Conservation (phyloP, 2,888 invertebrate genomes). For the Melanostoma scalare region DNA sequence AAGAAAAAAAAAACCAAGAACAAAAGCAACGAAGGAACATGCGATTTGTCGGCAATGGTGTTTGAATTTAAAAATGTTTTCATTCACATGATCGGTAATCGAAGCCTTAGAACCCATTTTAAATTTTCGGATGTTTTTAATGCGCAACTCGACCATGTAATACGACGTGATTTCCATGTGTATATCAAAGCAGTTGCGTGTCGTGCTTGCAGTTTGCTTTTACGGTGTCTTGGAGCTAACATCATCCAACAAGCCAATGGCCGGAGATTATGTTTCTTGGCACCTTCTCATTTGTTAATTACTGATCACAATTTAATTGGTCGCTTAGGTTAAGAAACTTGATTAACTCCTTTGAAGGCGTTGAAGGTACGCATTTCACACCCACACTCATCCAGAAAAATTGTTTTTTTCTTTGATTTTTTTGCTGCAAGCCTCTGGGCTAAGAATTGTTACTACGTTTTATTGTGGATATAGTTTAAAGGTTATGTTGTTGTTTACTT, state of each 20-base stretch:
- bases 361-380: slow-evolving; percentile 22
- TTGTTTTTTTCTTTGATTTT: not conserved
- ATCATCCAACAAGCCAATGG: slow-evolving; percentile 62
- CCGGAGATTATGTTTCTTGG: slow-evolving; percentile 66
- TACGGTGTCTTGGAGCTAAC: slow-evolving; percentile 32
- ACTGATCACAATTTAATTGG: slow-evolving; percentile 52
- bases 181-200: slow-evolving; percentile 45
- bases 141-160: slow-evolving; percentile 60
- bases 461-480: not conserved
- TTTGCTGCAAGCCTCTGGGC: slow-evolving; percentile 8
- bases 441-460: too few relatives aligned
- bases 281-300: slow-evolving; percentile 69
- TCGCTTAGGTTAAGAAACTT: slow-evolving; percentile 35
- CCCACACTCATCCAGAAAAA: slow-evolving; percentile 1
- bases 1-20: too few relatives aligned
- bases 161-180: slow-evolving; percentile 69
- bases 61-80: slow-evolving; percentile 55
- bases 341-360: slow-evolving; percentile 35
- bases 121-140: slow-evolving; percentile 36
- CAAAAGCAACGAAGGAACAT: slow-evolving; percentile 9
- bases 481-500: slow-evolving; percentile 3
- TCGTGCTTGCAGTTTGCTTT: slow-evolving; percentile 54
- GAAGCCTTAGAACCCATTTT: slow-evolving; percentile 46
- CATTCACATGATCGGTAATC: slow-evolving; percentile 60
- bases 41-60: slow-evolving; percentile 59